Conservation (phyloP, 37 sponge, comb jelly and placozoan species). For the Hormiphora californensis region DNA sequence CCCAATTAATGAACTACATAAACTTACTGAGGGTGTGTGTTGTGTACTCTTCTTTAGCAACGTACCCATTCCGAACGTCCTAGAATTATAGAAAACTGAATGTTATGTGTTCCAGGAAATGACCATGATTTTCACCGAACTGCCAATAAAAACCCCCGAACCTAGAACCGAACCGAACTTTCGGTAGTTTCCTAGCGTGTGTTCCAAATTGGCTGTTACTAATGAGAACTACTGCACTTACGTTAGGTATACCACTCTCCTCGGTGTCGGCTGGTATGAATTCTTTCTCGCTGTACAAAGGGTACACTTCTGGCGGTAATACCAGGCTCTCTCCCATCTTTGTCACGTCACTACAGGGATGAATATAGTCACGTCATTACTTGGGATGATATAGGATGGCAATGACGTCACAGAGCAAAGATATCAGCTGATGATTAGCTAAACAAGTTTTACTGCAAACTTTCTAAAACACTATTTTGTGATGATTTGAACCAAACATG, state of each 20-base stretch:
- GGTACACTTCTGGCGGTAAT: constrained; percentile 21
- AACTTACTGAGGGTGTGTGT: constrained; percentile 11
- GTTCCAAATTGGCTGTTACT: background rate
- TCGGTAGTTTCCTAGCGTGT: background rate
- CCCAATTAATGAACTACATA: background rate
- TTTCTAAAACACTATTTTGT: too few species aligned
- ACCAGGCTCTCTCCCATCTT: constrained; percentile 52
- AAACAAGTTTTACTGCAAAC: too few species aligned
- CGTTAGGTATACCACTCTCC: constrained; percentile 18
- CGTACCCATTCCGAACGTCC: constrained; percentile 12
- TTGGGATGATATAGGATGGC: too few species aligned
- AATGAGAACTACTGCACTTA: background rate
- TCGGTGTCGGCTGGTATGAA: constrained; percentile 39
- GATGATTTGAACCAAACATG: too few species aligned
- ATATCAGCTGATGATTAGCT: too few species aligned
- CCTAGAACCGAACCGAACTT: background rate
- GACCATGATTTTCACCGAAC: too few species aligned
- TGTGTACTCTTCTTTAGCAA: constrained; percentile 52
- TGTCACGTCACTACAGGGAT: background rate
- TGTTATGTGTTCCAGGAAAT: too few species aligned
- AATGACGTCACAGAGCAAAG: too few species aligned
- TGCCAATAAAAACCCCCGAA: background rate
- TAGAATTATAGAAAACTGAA: background rate
- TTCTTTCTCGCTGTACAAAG: constrained; percentile 19
- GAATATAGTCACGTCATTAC: too few species aligned